These are phyloP conservation scores for Phoxinus phoxinus DNA, from an alignment of 2,113 vertebrate species.

Conservation along the genomic window DNA sequence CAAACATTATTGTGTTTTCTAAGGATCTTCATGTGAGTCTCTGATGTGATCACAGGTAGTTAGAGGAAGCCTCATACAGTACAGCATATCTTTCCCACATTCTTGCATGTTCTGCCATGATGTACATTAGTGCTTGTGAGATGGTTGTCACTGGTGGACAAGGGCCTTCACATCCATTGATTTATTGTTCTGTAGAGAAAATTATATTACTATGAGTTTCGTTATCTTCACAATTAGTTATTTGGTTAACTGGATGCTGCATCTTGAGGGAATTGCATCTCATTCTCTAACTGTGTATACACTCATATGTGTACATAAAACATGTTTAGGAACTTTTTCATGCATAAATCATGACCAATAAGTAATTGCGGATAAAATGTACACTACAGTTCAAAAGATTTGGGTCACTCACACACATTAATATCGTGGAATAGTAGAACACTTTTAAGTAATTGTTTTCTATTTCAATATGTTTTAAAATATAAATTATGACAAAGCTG, in stretches of 20 bases:
- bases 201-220: background rate
- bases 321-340: background rate
- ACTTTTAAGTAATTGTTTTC: no score
- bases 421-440: no score
- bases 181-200: background rate
- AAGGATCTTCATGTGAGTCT: background rate
- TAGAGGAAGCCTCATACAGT: constrained; percentile 1
- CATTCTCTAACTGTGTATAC: background rate
- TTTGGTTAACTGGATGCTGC: background rate
- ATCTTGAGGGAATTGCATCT: background rate
- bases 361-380: no score
- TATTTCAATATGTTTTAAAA: no score
- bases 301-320: background rate
- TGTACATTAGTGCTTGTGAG: background rate
- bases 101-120: background rate
- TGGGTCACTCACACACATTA: no score
- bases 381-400: no score
- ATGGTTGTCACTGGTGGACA: background rate
- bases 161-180: background rate
- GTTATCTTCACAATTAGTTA: background rate
- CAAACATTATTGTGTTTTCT: background rate
- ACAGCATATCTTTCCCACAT: background rate
- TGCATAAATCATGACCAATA: no score
- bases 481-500: no score
- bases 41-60: background rate